These are phyloP conservation scores for Babyrousa celebensis DNA, from an alignment of 2,797 vertebrate genomes.

Conservation along the genomic window DNA sequence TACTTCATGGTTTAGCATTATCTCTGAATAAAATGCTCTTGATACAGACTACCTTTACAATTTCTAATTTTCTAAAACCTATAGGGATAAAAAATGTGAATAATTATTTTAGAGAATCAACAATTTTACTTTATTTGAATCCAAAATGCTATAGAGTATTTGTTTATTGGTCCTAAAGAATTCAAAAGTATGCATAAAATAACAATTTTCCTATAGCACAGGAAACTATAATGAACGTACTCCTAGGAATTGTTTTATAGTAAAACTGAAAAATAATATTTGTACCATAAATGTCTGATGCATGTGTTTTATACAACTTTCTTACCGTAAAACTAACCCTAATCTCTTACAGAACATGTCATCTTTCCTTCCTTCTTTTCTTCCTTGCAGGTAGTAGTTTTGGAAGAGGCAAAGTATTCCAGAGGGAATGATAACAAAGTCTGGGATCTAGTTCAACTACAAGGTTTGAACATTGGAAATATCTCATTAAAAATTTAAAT, in stretches of 20 bases:
- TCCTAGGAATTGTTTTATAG: slow-evolving; percentile 32
- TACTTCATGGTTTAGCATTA: slow-evolving; percentile 35
- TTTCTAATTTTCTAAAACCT: slow-evolving; percentile 47
- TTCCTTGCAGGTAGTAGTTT: not conserved
- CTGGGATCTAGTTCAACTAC: slow-evolving; percentile 24
- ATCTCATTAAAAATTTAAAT: slow-evolving; percentile 48
- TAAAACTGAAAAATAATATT: slow-evolving; percentile 65
- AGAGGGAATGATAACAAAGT: slow-evolving; percentile 4
- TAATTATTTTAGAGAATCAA: slow-evolving; percentile 56
- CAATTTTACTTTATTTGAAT: not conserved
- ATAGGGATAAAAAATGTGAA: slow-evolving; percentile 20
- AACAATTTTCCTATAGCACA: slow-evolving; percentile 1
- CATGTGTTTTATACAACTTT: not conserved
- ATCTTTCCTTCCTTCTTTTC: not conserved
- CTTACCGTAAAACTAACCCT: slow-evolving; percentile 51
- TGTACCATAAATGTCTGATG: not conserved
- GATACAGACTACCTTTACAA: not conserved
- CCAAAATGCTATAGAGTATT: slow-evolving; percentile 64
- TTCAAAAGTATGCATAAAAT: not conserved
- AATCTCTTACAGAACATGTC: not conserved
- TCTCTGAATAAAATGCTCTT: slow-evolving; percentile 60
- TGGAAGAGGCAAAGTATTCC: not conserved
- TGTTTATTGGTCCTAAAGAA: not conserved
- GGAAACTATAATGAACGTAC: slow-evolving; percentile 13
- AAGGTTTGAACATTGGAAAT: not conserved